Base-by-base conservation (phyloP, 2,113 vertebrate species). In the Tragulus kanchil region DNA sequence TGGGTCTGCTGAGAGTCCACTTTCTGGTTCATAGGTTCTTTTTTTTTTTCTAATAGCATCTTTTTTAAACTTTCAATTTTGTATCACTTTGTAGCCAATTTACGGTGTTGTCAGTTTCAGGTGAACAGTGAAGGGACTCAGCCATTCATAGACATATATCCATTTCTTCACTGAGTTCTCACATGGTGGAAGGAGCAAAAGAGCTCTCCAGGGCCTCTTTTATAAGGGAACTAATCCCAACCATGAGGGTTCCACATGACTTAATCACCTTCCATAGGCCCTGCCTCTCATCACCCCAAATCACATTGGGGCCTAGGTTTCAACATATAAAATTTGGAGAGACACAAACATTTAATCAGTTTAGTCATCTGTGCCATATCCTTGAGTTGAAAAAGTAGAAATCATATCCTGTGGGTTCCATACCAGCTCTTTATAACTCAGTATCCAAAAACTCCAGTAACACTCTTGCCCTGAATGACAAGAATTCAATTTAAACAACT, bases 361-460 rank as follows among this genome's bases (percentile, higher is more conserved):
- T 45, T 31, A 48, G 73, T 16, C n/a, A 13, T 89, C 45, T 86
- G 28, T 61, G 59, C 45, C 13, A 75, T 2, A 4, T 54, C 69
- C 50, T 61, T 85, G 75, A 92, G 19, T 21, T 87, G 64, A 81
- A 79, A 95, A 89, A 85, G 23, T 86, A 87, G 61, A 90, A 94
- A 93, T 77, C 28, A 77, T 69, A 50, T 91, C 19, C 28, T 67
- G 65, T n/a, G 59, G 61, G 64, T 48, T 25, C 59, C 26, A 50
- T 78, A 62, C 4, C 19, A 82, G n/a, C 62, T n/a, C 64, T 79
- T 85, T n/a, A n/a, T 62, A 90, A 62, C 8, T 36, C 19, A 71
- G 8, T 6, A 16, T 65, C n/a, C 77, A 36, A 26, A 88, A 48
- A 17, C 84, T 64, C 25, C 73, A 85, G 31, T 75, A 52, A 82